A percentile compares a stretch with the other conserved stretches of the same genome.
phyloP scores from a whole-genome alignment of 2,888 invertebrate species.

The Phengaris alcon region DNA sequence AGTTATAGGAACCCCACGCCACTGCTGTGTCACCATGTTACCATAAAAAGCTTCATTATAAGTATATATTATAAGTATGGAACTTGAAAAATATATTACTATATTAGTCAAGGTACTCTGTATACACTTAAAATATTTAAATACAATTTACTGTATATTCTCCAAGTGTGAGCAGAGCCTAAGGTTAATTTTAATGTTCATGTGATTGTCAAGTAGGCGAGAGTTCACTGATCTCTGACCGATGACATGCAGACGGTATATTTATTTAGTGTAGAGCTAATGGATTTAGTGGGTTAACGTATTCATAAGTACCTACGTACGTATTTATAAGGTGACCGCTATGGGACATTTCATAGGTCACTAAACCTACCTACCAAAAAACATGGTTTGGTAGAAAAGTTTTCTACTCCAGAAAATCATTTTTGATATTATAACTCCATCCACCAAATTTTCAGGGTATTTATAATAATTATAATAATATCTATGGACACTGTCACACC shows the following conservation, averaged over 20 bases:
- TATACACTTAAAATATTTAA: not conserved
- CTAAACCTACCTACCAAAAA: slow-evolving; percentile 40
- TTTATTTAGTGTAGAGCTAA: slow-evolving; percentile 25
- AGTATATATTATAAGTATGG: no score
- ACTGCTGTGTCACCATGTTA: no score
- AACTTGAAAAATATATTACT: no score
- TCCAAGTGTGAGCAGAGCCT: not conserved
- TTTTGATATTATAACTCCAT: no score
- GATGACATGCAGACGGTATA: not conserved
- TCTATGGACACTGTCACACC: no score
- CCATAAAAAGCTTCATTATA: no score
- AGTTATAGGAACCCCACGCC: no score
- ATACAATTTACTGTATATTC: not conserved
- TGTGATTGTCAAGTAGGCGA: slow-evolving; percentile 5
- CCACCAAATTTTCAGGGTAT: no score
- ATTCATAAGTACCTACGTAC: slow-evolving; percentile 41
- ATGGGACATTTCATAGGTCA: slow-evolving; percentile 48
- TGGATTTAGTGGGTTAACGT: slow-evolving; percentile 40
- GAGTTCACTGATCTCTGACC: slow-evolving; percentile 18
- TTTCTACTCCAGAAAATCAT: no score
- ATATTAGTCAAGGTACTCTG: no score
- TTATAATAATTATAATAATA: no score
- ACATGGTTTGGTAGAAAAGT: no score
- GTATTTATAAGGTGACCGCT: slow-evolving; percentile 51
- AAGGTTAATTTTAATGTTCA: not conserved